Evolutionary conservation across 2,888 invertebrate species (phyloP), one percentile per base, ranked within the genome.

Genomic region (Neoascia interrupta): DNA sequence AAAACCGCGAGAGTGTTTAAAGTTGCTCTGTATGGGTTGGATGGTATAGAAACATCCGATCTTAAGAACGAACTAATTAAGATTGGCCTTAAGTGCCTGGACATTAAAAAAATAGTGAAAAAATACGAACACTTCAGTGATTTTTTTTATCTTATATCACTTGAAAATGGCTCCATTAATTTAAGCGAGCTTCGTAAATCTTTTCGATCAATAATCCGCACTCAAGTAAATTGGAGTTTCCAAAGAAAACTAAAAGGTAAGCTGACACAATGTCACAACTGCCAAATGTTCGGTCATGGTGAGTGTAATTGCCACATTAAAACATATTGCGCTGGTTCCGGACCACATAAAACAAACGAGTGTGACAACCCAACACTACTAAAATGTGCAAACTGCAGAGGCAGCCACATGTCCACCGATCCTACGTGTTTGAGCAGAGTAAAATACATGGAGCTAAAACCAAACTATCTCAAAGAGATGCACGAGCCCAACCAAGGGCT

Each of bases 161-260:
- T 41, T 3, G 41, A 41, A 41, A 41, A 18, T 41, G 41, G 41
- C 10, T 41, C 41, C 2, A 41, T 41, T 10, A 41, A 41, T 19
- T 41, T 41, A 10, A 6, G 8, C n/a, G 21, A 19, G 5, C 21
- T 43, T 1, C 19, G 21, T 8, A 43, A 43, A 16, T 2, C 10
- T n/a, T 21, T 4, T 19, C 43, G 43, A 21, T 19, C 19, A n/a
- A 43, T 43, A n/a, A 21, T 43, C 4, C 43, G 21, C 21, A 43
- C 43, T 3, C 43, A 43, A 43, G 16, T 43, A 1, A 43, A 43
- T 11, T 43, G 21, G 43, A 43, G 11, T 11, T 21, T 16, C 11
- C 19, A 43, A 11, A 6, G 43, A 23, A 43, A 43, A 43, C 2
- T 21, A 5, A 43, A 11, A 21, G 21, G n/a, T 19, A 43, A 43